Percentiles rank a stretch among this genome's conserved stretches.
phyloP scores from a whole-genome alignment of 2,797 vertebrate species.

The Aldrovandia affinis region DNA sequence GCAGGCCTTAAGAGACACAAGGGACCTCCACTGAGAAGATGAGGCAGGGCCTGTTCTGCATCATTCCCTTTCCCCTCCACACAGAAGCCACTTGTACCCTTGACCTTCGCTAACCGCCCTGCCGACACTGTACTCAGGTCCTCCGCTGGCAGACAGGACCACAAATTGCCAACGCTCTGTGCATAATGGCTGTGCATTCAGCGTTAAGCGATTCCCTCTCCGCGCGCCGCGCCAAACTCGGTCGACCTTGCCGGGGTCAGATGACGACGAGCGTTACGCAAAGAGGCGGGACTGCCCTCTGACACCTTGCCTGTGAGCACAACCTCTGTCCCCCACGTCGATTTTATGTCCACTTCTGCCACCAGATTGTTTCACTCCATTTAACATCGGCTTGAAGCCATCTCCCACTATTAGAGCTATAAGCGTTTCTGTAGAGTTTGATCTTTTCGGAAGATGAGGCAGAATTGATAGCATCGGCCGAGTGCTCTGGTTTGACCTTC shows the following conservation, averaged over 20 bases:
- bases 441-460: background rate
- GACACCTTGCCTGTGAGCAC: background rate
- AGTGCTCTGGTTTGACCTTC: background rate
- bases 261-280: background rate
- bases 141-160: background rate
- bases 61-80: background rate
- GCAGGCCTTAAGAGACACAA: background rate
- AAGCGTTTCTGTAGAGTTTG: background rate
- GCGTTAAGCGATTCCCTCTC: background rate
- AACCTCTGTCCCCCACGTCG: slow-evolving; percentile 22
- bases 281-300: background rate
- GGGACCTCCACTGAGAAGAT: background rate
- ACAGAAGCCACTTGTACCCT: background rate
- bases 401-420: background rate
- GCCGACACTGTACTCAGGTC: background rate
- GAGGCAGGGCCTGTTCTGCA: background rate
- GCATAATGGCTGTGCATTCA: background rate
- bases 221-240: background rate
- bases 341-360: slow-evolving; percentile 19
- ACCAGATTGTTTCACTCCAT: slow-evolving; percentile 20
- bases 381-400: background rate
- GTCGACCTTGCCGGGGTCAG: background rate
- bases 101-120: background rate
- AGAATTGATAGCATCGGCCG: background rate
- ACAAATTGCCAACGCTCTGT: background rate